These are phyloP conservation scores for Nicator chloris DNA, from an alignment of 2,113 vertebrate genomes.

Conservation along the genomic window DNA sequence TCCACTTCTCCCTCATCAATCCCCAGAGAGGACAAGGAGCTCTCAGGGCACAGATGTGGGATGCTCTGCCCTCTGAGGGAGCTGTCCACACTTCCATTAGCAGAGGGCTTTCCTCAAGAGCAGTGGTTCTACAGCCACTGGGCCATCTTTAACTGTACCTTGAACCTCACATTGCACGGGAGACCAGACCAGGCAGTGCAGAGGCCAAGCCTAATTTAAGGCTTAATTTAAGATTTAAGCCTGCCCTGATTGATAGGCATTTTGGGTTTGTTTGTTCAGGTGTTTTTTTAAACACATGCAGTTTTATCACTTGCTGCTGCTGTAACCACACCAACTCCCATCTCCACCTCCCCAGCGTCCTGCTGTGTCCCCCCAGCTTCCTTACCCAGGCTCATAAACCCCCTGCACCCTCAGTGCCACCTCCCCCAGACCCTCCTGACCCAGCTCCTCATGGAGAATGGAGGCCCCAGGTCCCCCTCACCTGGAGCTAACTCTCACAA, in stretches of 20 bases:
- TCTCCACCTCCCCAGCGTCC: background rate
- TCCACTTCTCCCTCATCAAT: background rate
- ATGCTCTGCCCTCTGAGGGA: background rate
- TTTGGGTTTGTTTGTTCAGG: background rate
- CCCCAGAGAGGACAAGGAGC: background rate
- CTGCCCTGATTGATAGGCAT: fast-evolving
- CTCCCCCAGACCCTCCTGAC: background rate
- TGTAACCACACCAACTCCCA: background rate
- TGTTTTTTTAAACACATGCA: fast-evolving
- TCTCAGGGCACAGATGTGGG: fast-evolving
- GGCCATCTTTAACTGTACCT: background rate
- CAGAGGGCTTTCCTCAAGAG: background rate
- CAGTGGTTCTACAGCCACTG: background rate
- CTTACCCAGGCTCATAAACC: background rate
- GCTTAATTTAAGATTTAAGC: background rate
- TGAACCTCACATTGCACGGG: background rate
- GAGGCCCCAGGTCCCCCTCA: background rate
- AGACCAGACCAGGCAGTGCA: background rate
- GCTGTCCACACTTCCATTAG: background rate
- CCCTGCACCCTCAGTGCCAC: background rate
- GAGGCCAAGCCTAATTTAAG: background rate
- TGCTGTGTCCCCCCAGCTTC: background rate
- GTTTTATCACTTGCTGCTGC: background rate
- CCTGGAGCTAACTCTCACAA: background rate
- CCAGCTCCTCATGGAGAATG: fast-evolving